Conservation (phyloP, 2,797 vertebrate species). For the Lepus oiostolus region DNA sequence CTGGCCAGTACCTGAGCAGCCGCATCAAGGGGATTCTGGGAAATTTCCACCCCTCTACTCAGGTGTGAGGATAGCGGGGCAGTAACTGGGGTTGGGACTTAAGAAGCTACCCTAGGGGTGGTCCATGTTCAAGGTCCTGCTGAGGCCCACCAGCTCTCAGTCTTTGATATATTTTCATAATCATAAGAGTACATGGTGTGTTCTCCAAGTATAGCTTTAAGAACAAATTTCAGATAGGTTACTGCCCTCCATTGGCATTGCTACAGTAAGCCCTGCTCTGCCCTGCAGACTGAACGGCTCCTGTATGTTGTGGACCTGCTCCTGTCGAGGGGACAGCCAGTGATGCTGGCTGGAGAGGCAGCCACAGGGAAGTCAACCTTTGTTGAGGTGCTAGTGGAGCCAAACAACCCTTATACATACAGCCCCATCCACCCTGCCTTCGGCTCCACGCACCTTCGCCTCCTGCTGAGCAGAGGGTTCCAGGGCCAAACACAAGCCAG, state of each 20-base stretch:
- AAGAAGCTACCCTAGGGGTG: neutral
- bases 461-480: constrained; percentile 83
- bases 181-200: neutral
- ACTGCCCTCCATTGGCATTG: neutral
- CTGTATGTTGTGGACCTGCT: constrained; percentile 89
- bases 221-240: constrained; percentile 15
- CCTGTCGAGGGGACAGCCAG: constrained; percentile 88
- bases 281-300: constrained; percentile 85
- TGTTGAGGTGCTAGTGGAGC: constrained; percentile 87
- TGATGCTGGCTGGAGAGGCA: constrained; percentile 91
- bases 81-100: neutral
- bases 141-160: neutral
- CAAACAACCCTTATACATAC: constrained; percentile 83
- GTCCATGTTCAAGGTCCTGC: neutral
- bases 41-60: constrained; percentile 82
- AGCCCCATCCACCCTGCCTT: constrained; percentile 86
- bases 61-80: constrained; percentile 88
- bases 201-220: constrained; percentile 44
- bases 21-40: constrained; percentile 76
- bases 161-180: constrained; percentile 10
- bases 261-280: constrained; percentile 37
- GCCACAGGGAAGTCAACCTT: constrained; percentile 92
- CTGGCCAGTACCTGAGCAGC: constrained; percentile 74
- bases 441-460: constrained; percentile 85
- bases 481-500: constrained; percentile 61